Percentiles rank a stretch among this genome's conserved stretches.
Evolutionary conservation across 1,140 invertebrate genomes (phyloP).

Genomic region (Drosophila ananassae): DNA sequence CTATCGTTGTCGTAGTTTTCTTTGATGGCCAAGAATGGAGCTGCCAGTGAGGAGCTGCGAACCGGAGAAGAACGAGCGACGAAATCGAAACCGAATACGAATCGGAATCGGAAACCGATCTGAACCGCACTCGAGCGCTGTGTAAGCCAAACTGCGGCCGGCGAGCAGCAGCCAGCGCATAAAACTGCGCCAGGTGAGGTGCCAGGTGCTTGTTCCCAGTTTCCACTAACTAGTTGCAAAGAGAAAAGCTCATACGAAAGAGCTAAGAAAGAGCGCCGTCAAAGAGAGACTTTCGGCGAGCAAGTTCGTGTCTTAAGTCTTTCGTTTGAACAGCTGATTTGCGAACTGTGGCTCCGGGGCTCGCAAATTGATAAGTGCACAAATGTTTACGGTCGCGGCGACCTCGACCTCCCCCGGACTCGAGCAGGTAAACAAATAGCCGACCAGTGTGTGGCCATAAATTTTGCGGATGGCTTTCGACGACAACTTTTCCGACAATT

Average conservation of each 20-base stretch:
- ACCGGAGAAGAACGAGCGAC: conserved; percentile 11
- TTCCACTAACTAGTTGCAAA: conserved; percentile 5
- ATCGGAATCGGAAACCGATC: conserved; percentile 46
- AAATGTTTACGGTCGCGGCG: conserved; percentile 73
- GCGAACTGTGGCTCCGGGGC: conserved; percentile 14
- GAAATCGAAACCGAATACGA: conserved; percentile 34
- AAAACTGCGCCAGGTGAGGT: conserved; percentile 66
- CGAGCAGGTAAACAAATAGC: conserved; percentile 38
- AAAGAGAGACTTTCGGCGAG: conserved; percentile 75
- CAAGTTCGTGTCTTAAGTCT: conserved; percentile 80
- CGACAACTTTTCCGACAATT: conserved; percentile 42
- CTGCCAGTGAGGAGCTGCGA: conserved; percentile 11
- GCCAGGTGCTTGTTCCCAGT: conserved; percentile 19
- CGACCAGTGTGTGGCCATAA: conserved; percentile 44
- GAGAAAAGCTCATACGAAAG: conserved; percentile 41
- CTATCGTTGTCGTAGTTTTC: conserved; percentile 15
- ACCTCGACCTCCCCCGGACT: conserved; percentile 71
- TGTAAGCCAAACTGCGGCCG: conserved; percentile 74
- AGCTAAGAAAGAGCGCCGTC: conserved; percentile 26
- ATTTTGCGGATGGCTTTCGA: conserved; percentile 59
- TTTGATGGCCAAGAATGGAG: conserved; percentile 13
- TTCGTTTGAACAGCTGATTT: conserved; percentile 77
- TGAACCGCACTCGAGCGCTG: conserved; percentile 74
- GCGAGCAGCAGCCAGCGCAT: conserved; percentile 69
- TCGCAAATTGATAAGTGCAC: conserved; percentile 72